These are phyloP conservation scores for Lytechinus variegatus DNA, from an alignment of 35 echinoderm and acorn worm genomes.

Conservation along the genomic window DNA sequence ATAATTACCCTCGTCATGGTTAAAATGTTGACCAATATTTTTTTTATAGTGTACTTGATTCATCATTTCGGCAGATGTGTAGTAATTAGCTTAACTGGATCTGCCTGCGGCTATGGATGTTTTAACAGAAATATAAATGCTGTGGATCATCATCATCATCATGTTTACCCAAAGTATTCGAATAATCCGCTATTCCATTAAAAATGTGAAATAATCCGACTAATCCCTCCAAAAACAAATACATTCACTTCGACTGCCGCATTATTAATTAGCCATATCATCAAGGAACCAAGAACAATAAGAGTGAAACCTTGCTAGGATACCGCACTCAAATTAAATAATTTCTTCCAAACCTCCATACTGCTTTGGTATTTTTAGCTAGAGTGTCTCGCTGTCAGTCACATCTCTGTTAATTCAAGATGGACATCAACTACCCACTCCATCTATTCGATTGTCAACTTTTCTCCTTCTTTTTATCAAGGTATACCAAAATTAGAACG, in stretches of 20 bases:
- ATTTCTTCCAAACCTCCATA: neutral
- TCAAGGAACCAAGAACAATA: neutral
- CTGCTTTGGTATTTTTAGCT: neutral
- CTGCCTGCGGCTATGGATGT: too few species aligned
- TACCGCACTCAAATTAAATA: neutral
- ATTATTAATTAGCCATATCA: neutral
- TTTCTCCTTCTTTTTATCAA: neutral
- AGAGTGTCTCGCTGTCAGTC: neutral
- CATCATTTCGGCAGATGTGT: too few species aligned
- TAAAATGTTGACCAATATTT: too few species aligned
- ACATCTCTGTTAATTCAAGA: neutral
- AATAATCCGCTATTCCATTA: neutral
- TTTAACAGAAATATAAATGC: too few species aligned
- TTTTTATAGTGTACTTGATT: too few species aligned
- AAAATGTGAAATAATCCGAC: neutral
- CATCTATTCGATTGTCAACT: neutral
- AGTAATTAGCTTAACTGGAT: too few species aligned
- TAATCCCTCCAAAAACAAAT: neutral
- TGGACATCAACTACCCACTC: neutral
- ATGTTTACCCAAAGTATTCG: neutral
- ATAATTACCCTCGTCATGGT: too few species aligned
- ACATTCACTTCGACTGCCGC: neutral
- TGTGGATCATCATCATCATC: neutral
- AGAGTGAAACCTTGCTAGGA: neutral
- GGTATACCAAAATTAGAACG: neutral